Percentiles rank a stretch among this genome's conserved stretches.
Evolutionary conservation across 2,797 vertebrate genomes (phyloP).

Genomic region (Tinamus major): DNA sequence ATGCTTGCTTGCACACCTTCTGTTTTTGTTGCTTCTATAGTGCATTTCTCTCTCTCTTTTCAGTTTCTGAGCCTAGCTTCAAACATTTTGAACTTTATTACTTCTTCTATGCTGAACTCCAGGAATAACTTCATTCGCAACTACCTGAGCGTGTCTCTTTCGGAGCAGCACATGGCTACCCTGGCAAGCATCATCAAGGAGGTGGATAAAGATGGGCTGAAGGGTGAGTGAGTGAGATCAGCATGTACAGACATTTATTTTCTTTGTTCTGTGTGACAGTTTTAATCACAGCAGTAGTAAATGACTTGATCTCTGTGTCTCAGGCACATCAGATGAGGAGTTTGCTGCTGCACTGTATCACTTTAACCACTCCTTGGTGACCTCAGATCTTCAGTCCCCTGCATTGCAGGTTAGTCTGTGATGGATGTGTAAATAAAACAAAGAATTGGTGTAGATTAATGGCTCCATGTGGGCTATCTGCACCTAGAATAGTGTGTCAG

Average conservation of each 20-base stretch:
- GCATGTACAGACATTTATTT: neutral
- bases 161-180: slow-evolving; percentile 96
- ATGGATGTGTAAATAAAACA: neutral
- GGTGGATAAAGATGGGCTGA: slow-evolving; percentile 96
- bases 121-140: slow-evolving; percentile 98
- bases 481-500: neutral
- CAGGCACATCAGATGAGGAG: slow-evolving; percentile 95
- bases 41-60: slow-evolving; percentile 22
- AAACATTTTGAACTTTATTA: slow-evolving; percentile 97
- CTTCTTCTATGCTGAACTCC: slow-evolving; percentile 96
- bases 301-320: neutral
- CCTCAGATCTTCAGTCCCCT: slow-evolving; percentile 96
- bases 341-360: slow-evolving; percentile 96
- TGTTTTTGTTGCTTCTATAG: neutral
- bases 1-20: neutral
- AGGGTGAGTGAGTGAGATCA: slow-evolving; percentile 81
- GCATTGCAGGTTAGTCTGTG: slow-evolving; percentile 88
- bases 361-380: slow-evolving; percentile 97
- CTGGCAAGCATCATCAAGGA: slow-evolving; percentile 98
- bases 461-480: accelerated
- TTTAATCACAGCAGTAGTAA: accelerated
- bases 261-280: neutral
- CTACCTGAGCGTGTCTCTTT: slow-evolving; percentile 96
- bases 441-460: neutral
- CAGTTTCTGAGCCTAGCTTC: slow-evolving; percentile 96